Evolutionary conservation across 2,797 vertebrate genomes (phyloP).

Genomic region (Thamnophis elegans): DNA sequence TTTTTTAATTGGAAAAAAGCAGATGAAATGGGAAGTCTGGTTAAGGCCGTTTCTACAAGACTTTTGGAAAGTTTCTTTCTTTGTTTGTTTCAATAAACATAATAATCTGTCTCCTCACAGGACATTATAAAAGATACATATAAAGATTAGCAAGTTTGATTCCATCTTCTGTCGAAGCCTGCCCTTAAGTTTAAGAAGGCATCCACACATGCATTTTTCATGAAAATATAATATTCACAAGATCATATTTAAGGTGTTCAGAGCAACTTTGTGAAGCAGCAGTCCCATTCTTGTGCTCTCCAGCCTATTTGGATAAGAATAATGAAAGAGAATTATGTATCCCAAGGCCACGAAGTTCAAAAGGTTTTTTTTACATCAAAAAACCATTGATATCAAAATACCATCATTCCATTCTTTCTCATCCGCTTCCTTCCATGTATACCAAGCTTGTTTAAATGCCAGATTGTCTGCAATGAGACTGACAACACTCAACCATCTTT

Average conservation of each 20-base stretch:
- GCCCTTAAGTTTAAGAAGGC: neutral
- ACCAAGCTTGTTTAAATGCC: slow-evolving; percentile 47
- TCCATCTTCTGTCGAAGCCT: neutral
- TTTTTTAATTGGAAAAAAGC: neutral
- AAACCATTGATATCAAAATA: neutral
- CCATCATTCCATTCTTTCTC: slow-evolving; percentile 31
- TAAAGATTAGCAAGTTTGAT: neutral
- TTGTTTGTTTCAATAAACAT: neutral
- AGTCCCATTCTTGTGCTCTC: neutral
- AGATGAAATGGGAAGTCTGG: neutral
- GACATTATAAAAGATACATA: neutral
- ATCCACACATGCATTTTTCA: slow-evolving; percentile 18
- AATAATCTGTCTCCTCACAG: neutral
- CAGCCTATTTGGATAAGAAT: neutral
- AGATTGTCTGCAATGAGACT: slow-evolving; percentile 42
- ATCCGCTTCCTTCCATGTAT: slow-evolving; percentile 33
- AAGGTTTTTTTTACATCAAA: neutral
- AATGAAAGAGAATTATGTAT: neutral
- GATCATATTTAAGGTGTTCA: neutral
- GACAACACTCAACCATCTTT: slow-evolving; percentile 49
- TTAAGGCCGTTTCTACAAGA: neutral
- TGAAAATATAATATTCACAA: neutral
- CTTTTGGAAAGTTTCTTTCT: neutral
- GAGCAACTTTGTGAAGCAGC: slow-evolving; percentile 46
- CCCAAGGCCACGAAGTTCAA: neutral